A percentile compares a stretch with the other conserved stretches of the same genome.
phyloP scores from a whole-genome alignment of 2,113 vertebrate genomes.

The Polyodon spathula region DNA sequence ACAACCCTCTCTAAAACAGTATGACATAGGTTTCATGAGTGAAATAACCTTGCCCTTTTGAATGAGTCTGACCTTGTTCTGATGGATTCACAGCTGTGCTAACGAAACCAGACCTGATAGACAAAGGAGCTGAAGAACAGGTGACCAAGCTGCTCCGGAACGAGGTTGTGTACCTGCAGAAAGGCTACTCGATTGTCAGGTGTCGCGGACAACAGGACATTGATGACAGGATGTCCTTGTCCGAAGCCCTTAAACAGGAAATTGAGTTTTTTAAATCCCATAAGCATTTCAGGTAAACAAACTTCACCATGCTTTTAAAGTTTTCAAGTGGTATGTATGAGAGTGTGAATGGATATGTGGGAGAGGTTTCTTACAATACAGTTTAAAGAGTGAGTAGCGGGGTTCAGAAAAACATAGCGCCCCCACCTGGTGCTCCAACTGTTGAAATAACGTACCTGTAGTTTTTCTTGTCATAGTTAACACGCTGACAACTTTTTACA shows the following conservation, averaged over 20 bases:
- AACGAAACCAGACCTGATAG: constrained; percentile 81
- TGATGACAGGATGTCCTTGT: constrained; percentile 49
- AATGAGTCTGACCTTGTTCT: background rate
- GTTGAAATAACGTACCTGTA: too few species aligned
- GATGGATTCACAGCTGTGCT: constrained; percentile 62
- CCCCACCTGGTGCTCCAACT: too few species aligned
- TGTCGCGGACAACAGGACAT: constrained; percentile 76
- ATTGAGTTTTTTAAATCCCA: constrained; percentile 64
- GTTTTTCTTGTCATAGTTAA: too few species aligned
- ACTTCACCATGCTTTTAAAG: background rate
- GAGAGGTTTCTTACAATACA: too few species aligned
- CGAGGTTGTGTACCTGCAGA: constrained; percentile 57
- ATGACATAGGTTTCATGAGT: too few species aligned
- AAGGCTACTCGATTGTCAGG: constrained; percentile 84
- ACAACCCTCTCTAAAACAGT: too few species aligned
- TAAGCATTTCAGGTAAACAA: constrained; percentile 51
- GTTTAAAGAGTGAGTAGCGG: too few species aligned
- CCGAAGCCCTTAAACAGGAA: constrained; percentile 59
- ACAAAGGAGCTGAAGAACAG: constrained; percentile 64
- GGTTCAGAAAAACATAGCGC: too few species aligned
- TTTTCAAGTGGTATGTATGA: too few species aligned
- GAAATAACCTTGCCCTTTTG: too few species aligned
- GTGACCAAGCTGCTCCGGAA: constrained; percentile 62
- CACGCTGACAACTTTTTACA: too few species aligned
- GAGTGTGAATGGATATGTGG: too few species aligned